Percentiles rank a stretch among this genome's conserved stretches.
These are phyloP conservation scores for Chaenodraco wilsoni DNA, from an alignment of 2,797 vertebrate genomes.

Conservation along the genomic window DNA sequence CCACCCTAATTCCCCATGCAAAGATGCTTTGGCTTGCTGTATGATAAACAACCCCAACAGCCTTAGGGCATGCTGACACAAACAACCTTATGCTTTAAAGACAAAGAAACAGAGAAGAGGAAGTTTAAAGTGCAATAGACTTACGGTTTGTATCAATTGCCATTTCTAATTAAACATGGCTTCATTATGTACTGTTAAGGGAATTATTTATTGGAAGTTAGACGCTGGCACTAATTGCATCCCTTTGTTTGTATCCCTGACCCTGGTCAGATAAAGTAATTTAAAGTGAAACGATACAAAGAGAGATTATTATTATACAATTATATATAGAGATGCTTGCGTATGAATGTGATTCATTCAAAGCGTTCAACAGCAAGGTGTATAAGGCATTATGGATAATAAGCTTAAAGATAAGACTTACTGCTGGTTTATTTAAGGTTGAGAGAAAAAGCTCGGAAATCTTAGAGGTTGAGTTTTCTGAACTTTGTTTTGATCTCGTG, in stretches of 20 bases:
- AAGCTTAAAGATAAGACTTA: constrained; percentile 20
- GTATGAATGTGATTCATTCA: neutral
- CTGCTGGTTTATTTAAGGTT: constrained; percentile 39
- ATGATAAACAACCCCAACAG: constrained; percentile 41
- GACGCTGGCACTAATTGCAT: constrained; percentile 29
- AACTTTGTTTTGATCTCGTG: constrained; percentile 50
- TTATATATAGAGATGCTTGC: neutral
- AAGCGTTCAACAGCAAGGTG: neutral
- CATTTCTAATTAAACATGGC: constrained; percentile 50
- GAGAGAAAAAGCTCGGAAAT: constrained; percentile 27
- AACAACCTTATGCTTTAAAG: constrained; percentile 9
- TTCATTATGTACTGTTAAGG: constrained; percentile 33
- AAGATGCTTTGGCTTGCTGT: constrained; percentile 31
- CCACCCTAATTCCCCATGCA: constrained; percentile 19
- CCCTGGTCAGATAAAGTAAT: constrained; percentile 18
- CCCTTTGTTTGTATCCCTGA: constrained; percentile 33
- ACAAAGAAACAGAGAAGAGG: neutral
- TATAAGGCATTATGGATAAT: constrained; percentile 20
- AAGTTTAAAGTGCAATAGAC: neutral
- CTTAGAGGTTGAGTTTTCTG: constrained; percentile 28
- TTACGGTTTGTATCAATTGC: constrained; percentile 45
- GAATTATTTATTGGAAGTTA: constrained; percentile 37
- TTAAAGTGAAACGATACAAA: constrained; percentile 12
- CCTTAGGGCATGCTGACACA: constrained; percentile 30
- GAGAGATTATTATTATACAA: constrained; percentile 5